phyloP scores from a whole-genome alignment of 1,140 invertebrate species.

The Pachyrhynchus sulphureomaculatus region DNA sequence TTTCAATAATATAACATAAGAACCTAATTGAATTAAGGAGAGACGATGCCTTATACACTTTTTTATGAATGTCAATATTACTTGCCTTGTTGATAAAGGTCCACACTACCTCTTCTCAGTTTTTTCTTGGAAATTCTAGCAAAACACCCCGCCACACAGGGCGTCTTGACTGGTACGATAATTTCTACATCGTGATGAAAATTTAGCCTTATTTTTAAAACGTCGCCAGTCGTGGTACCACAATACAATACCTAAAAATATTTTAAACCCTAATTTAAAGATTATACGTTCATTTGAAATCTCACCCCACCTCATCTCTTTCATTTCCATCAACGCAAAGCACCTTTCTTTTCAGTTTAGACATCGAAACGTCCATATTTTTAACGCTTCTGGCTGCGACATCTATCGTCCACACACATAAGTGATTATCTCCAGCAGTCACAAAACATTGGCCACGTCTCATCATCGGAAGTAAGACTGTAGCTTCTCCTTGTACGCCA shows the following conservation, averaged over 20 bases:
- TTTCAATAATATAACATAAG: too few species aligned
- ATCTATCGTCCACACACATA: conserved; percentile 74
- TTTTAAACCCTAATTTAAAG: not conserved
- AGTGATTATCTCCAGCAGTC: conserved; percentile 70
- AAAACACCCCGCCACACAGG: conserved; percentile 69
- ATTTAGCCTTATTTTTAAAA: conserved; percentile 66
- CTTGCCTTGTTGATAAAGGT: conserved; percentile 51
- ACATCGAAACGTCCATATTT: conserved; percentile 69
- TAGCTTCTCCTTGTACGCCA: conserved; percentile 66
- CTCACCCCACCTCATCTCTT: conserved; percentile 58
- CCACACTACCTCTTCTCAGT: conserved; percentile 49
- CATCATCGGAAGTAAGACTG: conserved; percentile 60
- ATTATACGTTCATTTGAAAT: not conserved
- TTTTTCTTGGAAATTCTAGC: conserved; percentile 58
- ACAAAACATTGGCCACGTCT: conserved; percentile 63
- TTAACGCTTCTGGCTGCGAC: conserved; percentile 66
- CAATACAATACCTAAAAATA: conserved; percentile 65
- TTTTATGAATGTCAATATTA: too few species aligned
- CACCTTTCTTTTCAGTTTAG: conserved; percentile 67
- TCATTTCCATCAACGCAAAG: conserved; percentile 63
- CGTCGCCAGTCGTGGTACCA: conserved; percentile 77
- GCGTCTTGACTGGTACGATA: conserved; percentile 55
- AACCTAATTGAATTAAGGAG: too few species aligned
- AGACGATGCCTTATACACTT: too few species aligned
- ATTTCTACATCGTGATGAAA: conserved; percentile 60